phyloP scores from a whole-genome alignment of 2,797 vertebrate genomes.

The Xenentodon cancila region DNA sequence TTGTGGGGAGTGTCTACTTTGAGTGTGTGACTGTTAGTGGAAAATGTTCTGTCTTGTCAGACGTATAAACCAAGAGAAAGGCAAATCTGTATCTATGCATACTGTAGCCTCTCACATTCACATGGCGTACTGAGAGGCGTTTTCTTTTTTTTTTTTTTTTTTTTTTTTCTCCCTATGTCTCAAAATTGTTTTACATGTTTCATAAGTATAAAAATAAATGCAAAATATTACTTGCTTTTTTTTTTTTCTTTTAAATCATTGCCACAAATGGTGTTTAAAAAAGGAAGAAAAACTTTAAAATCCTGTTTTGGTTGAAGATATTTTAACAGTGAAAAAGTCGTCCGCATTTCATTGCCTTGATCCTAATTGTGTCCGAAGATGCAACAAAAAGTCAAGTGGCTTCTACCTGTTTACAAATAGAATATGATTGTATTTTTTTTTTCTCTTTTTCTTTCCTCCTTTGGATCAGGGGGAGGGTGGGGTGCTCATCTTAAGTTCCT shows the following conservation, averaged over 20 bases:
- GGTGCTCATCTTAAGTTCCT: conserved; percentile 92
- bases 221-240: conserved; percentile 32
- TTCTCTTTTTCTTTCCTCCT: conserved; percentile 69
- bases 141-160: conserved; percentile 76
- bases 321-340: conserved; percentile 94
- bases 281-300: conserved; percentile 65
- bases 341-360: conserved; percentile 99
- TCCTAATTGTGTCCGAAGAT: conserved; percentile 97
- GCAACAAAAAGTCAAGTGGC: conserved; percentile 99
- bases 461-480: conserved; percentile 36
- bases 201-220: conserved; percentile 64
- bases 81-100: conserved; percentile 97
- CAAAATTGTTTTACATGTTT: conserved; percentile 88
- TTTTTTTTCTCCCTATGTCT: conserved; percentile 79
- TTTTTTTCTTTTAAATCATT: conserved; percentile 77
- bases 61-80: conserved; percentile 86
- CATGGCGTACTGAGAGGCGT: conserved; percentile 87
- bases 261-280: conserved; percentile 90
- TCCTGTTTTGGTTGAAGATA: conserved; percentile 69
- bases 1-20: conserved; percentile 55
- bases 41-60: conserved; percentile 77
- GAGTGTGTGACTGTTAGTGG: conserved; percentile 80
- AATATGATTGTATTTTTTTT: conserved; percentile 99
- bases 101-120: conserved; percentile 92
- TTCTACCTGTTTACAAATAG: conserved; percentile 99